phyloP scores from a whole-genome alignment of 2,797 vertebrate species.

The Miichthys miiuy region DNA sequence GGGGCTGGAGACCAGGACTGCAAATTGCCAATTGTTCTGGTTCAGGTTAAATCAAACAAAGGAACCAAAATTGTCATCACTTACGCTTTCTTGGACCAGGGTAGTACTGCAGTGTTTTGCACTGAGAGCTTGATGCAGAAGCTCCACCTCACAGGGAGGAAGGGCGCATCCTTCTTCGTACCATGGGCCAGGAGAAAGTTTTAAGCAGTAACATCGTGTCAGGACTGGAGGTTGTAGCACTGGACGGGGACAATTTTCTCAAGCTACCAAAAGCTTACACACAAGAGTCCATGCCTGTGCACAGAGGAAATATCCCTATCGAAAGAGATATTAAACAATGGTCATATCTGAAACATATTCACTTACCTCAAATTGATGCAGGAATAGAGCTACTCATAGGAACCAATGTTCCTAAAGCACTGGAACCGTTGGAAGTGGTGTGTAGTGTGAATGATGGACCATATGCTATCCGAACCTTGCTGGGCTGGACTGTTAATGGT shows the following conservation, averaged over 20 bases:
- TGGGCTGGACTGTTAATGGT: too few species aligned
- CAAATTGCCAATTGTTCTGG: neutral
- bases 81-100: neutral
- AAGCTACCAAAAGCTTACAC: slow-evolving; percentile 14
- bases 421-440: too few species aligned
- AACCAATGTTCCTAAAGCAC: too few species aligned
- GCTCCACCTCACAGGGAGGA: slow-evolving; percentile 10
- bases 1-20: neutral
- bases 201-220: slow-evolving; percentile 5
- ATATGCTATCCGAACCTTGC: too few species aligned
- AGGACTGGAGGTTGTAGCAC: slow-evolving; percentile 7
- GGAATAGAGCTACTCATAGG: too few species aligned
- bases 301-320: too few species aligned
- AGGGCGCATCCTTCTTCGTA: slow-evolving; percentile 2
- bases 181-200: slow-evolving; percentile 36
- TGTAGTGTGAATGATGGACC: too few species aligned
- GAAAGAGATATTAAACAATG: too few species aligned
- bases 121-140: neutral
- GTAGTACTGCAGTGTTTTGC: neutral
- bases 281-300: slow-evolving; percentile 24
- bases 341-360: too few species aligned
- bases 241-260: slow-evolving; percentile 11
- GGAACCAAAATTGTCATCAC: neutral
- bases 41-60: neutral
- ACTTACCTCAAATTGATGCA: too few species aligned